Evolutionary conservation across 2,797 vertebrate species (phyloP).

Genomic region (Spinibarbus caldwelli): DNA sequence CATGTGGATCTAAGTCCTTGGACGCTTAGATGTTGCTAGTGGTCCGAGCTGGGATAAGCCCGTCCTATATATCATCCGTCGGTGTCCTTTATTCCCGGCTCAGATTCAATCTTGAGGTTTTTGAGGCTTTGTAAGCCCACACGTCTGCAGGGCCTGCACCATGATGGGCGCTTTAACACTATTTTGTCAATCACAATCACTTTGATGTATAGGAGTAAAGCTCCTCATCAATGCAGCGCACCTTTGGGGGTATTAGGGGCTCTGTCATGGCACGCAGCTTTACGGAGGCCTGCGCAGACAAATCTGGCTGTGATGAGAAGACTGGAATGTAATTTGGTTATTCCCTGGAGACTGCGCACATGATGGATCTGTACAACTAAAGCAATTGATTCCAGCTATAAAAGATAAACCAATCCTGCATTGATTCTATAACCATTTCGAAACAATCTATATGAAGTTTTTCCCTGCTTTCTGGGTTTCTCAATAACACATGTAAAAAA

Average conservation of each 20-base stretch:
- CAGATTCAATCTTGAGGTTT: conserved; percentile 48
- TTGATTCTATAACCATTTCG: neutral
- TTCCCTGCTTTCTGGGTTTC: neutral
- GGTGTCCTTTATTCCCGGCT: conserved; percentile 40
- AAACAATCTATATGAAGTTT: neutral
- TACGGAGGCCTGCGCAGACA: conserved; percentile 27
- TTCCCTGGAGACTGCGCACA: conserved; percentile 20
- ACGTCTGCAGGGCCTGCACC: conserved; percentile 20
- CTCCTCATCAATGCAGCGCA: conserved; percentile 47
- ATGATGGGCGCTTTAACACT: conserved; percentile 42
- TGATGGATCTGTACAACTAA: conserved; percentile 36
- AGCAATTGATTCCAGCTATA: conserved; percentile 29
- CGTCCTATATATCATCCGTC: conserved; percentile 27
- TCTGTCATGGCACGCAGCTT: conserved; percentile 44
- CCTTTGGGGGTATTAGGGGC: conserved; percentile 39
- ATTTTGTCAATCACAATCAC: conserved; percentile 44
- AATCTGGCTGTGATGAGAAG: conserved; percentile 38
- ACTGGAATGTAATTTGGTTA: conserved; percentile 48
- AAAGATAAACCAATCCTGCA: conserved; percentile 17
- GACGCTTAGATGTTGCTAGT: conserved; percentile 56
- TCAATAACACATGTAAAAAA: neutral
- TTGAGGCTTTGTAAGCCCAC: conserved; percentile 39
- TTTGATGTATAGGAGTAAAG: conserved; percentile 54
- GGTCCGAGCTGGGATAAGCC: conserved; percentile 40
- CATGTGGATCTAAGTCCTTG: conserved; percentile 60